phyloP scores from a whole-genome alignment of 2,888 invertebrate species.

The Branchipolynoe longqiensis region DNA sequence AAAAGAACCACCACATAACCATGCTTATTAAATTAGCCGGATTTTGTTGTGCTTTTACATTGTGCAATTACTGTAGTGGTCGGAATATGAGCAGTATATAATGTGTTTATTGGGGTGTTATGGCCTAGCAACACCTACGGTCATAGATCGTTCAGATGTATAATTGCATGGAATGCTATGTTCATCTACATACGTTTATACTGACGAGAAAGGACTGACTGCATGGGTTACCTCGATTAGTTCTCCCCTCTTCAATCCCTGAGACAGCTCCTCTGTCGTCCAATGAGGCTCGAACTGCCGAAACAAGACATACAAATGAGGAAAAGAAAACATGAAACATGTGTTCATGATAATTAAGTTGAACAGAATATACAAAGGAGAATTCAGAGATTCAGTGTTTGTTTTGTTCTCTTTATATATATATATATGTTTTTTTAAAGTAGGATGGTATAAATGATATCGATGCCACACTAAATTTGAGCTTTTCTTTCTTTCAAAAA shows the following conservation, averaged over 20 bases:
- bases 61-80: too few species aligned
- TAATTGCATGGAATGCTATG: too few species aligned
- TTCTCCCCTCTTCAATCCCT: conserved; percentile 85
- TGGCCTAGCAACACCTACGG: neutral
- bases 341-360: neutral
- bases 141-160: neutral
- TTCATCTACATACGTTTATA: neutral
- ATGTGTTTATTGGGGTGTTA: too few species aligned
- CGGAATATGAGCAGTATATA: too few species aligned
- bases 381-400: neutral
- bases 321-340: neutral
- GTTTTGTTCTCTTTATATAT: neutral
- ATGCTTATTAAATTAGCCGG: neutral
- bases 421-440: too few species aligned
- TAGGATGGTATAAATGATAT: too few species aligned
- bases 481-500: too few species aligned
- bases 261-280: conserved; percentile 83
- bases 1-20: neutral
- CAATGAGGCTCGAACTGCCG: conserved; percentile 83
- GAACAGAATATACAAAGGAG: neutral
- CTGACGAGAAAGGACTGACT: neutral
- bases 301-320: neutral
- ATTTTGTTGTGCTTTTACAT: too few species aligned
- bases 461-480: too few species aligned
- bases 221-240: conserved; percentile 83